Conservation (phyloP, 2,113 vertebrate genomes). For the Zapus hudsonius region DNA sequence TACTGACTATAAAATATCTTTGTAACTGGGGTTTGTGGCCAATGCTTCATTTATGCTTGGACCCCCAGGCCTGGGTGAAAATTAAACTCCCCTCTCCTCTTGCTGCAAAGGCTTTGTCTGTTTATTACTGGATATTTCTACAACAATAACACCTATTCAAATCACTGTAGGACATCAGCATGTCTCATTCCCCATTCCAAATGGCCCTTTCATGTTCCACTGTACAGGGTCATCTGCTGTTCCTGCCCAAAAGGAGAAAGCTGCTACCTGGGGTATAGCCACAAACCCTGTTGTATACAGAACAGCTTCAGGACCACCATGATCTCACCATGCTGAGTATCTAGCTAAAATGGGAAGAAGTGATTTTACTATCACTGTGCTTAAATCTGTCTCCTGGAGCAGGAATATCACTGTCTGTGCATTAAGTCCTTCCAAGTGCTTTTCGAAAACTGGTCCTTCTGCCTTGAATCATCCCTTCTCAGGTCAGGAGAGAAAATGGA, state of each 20-base stretch:
- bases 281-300: not conserved
- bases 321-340: not conserved
- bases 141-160: not conserved
- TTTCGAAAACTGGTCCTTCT: not conserved
- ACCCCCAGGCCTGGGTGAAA: too few relatives aligned
- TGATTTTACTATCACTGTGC: not conserved
- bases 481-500: not conserved
- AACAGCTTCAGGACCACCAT: not conserved
- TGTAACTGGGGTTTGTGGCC: too few relatives aligned
- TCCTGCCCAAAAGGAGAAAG: too few relatives aligned
- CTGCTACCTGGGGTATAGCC: not conserved
- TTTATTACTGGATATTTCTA: too few relatives aligned
- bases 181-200: accelerated
- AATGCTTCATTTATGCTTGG: too few relatives aligned
- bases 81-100: too few relatives aligned
- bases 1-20: too few relatives aligned
- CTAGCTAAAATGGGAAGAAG: not conserved
- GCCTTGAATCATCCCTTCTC: too few relatives aligned
- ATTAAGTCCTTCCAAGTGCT: not conserved
- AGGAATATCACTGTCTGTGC: not conserved
- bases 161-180: not conserved
- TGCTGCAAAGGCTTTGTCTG: too few relatives aligned
- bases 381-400: not conserved
- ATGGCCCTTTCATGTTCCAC: not conserved
- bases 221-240: not conserved